A percentile compares a stretch with the other conserved stretches of the same genome.
These are phyloP conservation scores for Drosophila cardini DNA, from an alignment of 1,140 invertebrate genomes.

Conservation along the genomic window DNA sequence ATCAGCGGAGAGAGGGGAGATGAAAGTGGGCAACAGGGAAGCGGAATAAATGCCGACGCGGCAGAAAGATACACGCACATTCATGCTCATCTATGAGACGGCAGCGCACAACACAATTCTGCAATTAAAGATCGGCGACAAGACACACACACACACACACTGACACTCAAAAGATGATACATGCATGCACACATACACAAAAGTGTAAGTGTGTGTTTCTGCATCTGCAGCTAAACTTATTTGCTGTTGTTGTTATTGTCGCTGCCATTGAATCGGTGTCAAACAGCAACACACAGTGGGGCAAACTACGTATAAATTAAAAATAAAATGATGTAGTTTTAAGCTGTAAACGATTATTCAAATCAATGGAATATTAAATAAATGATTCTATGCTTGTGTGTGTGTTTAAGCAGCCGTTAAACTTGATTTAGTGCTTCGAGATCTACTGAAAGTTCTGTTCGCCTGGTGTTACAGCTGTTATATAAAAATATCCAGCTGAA, in stretches of 20 bases:
- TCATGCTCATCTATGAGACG: conserved; percentile 43
- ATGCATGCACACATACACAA: conserved; percentile 10
- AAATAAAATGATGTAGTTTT: too few species aligned
- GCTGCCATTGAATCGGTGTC: conserved; percentile 69
- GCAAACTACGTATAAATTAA: neutral
- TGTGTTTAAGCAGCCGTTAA: too few species aligned
- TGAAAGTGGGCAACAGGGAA: neutral
- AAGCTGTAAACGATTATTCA: too few species aligned
- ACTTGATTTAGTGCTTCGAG: too few species aligned
- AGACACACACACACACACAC: conserved; percentile 2
- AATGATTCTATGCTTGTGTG: too few species aligned
- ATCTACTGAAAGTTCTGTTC: too few species aligned
- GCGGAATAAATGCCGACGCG: conserved; percentile 8
- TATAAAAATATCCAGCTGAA: too few species aligned
- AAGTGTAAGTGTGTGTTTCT: conserved; percentile 32
- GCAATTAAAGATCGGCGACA: conserved; percentile 74
- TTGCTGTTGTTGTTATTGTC: conserved; percentile 15
- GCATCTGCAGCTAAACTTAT: conserved; percentile 50
- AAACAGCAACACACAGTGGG: conserved; percentile 50
- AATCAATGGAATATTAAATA: neutral
- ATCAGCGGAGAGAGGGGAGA: conserved; percentile 20
- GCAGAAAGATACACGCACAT: conserved; percentile 13
- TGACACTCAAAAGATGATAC: conserved; percentile 48
- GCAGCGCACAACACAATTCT: conserved; percentile 60
- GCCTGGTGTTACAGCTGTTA: too few species aligned